Base-by-base conservation (phyloP, 64 coral and sea anemone species). In the Montipora cactus region DNA sequence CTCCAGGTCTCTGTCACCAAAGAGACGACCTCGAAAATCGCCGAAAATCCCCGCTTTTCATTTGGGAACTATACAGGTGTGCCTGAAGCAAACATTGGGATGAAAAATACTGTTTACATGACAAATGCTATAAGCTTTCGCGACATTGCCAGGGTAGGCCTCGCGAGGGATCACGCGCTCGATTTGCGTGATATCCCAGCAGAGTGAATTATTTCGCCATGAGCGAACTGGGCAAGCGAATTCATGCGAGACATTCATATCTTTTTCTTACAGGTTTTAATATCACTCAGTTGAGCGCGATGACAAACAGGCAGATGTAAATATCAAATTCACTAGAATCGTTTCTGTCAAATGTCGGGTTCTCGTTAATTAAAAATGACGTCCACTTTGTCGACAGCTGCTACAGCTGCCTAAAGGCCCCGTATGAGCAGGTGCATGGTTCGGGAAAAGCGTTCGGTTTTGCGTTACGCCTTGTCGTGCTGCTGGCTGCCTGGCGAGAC, bases 341-440 rank as follows among this genome's bases (percentile, higher is more conserved):
- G 59, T 68, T 79, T 86, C 82, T 93, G 92, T 93, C 92, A 88
- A 93, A 93, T 87, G 84, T 84, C 83, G 84, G 88, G 83, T 78
- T 87, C 61, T 85, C 81, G 92, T 93, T 93, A 93, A 93, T 93
- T 88, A 93, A 93, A 88, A 62, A 93, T 93, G 87, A 78, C 84
- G 72, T 82, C 74, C 92, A 93, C 76, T 78, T 93, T 77, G 75
- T 82, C 49, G 69, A 66, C 94, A 95, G 94, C 94, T 95, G 94
- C 55, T 83, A 44, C 90, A 80, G 78, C 81, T 95, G 83, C 73
- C 62, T 83, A 21, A 81, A 92, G 50, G 64, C 83, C 94, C 94
- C 94, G 94, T 75, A 95, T 95, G 90, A 83, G 84, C 94, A 95
- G 94, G 94, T 95, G 94, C 23, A 67, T 9, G 13, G n/a, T 59